A percentile compares a stretch with the other conserved stretches of the same genome.
These are phyloP conservation scores for Macroramphosus scolopax DNA, from an alignment of 2,797 vertebrate genomes.

Conservation along the genomic window DNA sequence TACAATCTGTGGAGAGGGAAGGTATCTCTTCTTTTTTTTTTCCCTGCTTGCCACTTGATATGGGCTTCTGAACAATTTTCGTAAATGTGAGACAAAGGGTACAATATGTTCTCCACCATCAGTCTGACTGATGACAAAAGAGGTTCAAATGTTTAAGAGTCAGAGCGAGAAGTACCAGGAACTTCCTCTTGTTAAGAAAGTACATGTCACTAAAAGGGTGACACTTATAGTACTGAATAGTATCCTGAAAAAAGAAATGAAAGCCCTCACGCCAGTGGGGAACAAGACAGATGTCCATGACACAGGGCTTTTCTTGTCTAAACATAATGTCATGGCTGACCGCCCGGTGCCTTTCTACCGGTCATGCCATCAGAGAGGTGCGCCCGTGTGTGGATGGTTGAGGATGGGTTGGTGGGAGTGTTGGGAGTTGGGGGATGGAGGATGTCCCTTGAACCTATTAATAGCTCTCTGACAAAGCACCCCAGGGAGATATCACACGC, in stretches of 20 bases:
- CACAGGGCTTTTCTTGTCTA: constrained; percentile 21
- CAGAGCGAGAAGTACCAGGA: constrained; percentile 10
- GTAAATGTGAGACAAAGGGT: background rate
- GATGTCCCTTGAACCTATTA: constrained; percentile 75
- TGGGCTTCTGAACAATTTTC: constrained; percentile 23
- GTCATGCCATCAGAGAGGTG: constrained; percentile 33
- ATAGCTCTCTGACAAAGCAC: constrained; percentile 67
- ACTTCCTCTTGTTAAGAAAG: constrained; percentile 7
- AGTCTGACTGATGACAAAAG: constrained; percentile 3
- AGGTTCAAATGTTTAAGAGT: constrained; percentile 19
- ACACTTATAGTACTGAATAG: constrained; percentile 5
- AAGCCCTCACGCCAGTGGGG: constrained; percentile 14
- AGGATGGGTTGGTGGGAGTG: constrained; percentile 53
- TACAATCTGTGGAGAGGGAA: constrained; percentile 14
- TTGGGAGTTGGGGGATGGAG: constrained; percentile 35
- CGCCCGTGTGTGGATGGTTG: constrained; percentile 46
- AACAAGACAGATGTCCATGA: constrained; percentile 4
- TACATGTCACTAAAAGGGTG: constrained; percentile 7
- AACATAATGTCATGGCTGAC: constrained; percentile 53
- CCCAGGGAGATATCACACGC: constrained; percentile 70
- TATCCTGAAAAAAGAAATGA: constrained; percentile 2
- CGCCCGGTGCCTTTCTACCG: constrained; percentile 37
- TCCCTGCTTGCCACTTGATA: constrained; percentile 16
- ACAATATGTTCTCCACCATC: constrained; percentile 3
- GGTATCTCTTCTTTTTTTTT: constrained; percentile 27